phyloP scores from a whole-genome alignment of 2,888 invertebrate species.

The Drosophila yooni region DNA sequence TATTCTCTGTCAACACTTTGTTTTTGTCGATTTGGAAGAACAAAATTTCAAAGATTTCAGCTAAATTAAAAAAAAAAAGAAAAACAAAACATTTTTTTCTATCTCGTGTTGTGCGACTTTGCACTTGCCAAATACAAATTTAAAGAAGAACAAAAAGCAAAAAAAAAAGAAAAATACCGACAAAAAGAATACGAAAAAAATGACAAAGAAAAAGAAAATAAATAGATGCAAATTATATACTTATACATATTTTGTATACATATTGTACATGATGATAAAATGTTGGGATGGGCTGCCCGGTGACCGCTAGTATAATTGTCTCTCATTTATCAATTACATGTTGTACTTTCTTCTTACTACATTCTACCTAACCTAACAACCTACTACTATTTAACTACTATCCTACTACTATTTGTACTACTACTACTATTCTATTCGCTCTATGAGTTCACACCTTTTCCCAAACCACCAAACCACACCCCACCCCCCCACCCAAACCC shows the following conservation, averaged over 20 bases:
- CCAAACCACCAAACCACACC: background rate
- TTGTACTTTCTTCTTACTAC: slow-evolving; percentile 78
- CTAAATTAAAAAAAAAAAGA: slow-evolving; percentile 44
- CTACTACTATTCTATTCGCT: slow-evolving; percentile 69
- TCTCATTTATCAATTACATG: slow-evolving; percentile 82
- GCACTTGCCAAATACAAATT: slow-evolving; percentile 43
- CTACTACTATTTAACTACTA: slow-evolving; percentile 57
- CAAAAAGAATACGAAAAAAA: slow-evolving; percentile 22
- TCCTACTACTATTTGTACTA: slow-evolving; percentile 61
- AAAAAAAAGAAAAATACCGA: slow-evolving; percentile 13
- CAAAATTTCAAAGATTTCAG: slow-evolving; percentile 61
- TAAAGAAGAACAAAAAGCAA: slow-evolving; percentile 12
- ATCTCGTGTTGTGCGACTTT: slow-evolving; percentile 44
- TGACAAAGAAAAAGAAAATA: slow-evolving; percentile 22
- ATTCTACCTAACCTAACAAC: slow-evolving; percentile 67
- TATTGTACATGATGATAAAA: slow-evolving; percentile 82
- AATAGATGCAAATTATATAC: slow-evolving; percentile 70
- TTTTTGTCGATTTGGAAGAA: slow-evolving; percentile 60
- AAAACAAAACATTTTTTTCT: slow-evolving; percentile 22
- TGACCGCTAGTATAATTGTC: slow-evolving; percentile 85
- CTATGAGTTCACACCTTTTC: slow-evolving; percentile 68
- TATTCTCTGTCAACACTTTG: slow-evolving; percentile 68
- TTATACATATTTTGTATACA: slow-evolving; percentile 74
- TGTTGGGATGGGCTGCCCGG: slow-evolving; percentile 86
- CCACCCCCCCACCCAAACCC: background rate